Conservation (phyloP, 2,797 vertebrate genomes). For the Coccyzus lansbergi region DNA sequence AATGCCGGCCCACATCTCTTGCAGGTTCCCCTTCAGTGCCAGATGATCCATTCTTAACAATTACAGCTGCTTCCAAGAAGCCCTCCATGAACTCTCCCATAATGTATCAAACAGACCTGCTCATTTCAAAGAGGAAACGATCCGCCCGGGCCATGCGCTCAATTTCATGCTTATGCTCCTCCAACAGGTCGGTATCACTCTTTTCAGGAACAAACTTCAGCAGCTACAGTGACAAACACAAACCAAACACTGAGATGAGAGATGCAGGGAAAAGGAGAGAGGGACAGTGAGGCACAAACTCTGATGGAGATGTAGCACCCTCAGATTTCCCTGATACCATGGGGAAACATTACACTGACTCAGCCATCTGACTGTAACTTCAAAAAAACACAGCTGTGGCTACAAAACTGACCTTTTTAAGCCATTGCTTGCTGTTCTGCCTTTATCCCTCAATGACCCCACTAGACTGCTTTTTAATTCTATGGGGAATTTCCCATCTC, state of each 20-base stretch:
- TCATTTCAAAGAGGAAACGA: constrained; percentile 98
- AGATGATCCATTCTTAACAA: constrained; percentile 21
- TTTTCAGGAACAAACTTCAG: constrained; percentile 96
- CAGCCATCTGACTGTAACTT: not conserved
- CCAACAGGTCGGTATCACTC: constrained; percentile 91
- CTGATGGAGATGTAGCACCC: not conserved
- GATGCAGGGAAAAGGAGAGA: not conserved
- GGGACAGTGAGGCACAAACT: not conserved
- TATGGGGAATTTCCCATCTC: constrained; percentile 45
- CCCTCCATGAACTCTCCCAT: not conserved
- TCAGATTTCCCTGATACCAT: not conserved
- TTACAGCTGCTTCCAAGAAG: constrained; percentile 24
- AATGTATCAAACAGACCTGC: constrained; percentile 82
- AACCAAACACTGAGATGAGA: constrained; percentile 4
- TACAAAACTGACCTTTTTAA: constrained; percentile 50
- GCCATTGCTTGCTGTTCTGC: constrained; percentile 9
- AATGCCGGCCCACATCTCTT: not conserved
- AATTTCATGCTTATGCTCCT: constrained; percentile 95
- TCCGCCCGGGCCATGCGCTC: constrained; percentile 96
- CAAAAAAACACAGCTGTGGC: constrained; percentile 48
- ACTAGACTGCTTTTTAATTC: constrained; percentile 26
- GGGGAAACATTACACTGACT: not conserved
- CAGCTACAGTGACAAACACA: constrained; percentile 78
- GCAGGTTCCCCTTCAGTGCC: not conserved
- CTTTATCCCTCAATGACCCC: constrained; percentile 34